Evolutionary conservation across 2,888 invertebrate genomes (phyloP).

Genomic region (Invenusta paracnida): DNA sequence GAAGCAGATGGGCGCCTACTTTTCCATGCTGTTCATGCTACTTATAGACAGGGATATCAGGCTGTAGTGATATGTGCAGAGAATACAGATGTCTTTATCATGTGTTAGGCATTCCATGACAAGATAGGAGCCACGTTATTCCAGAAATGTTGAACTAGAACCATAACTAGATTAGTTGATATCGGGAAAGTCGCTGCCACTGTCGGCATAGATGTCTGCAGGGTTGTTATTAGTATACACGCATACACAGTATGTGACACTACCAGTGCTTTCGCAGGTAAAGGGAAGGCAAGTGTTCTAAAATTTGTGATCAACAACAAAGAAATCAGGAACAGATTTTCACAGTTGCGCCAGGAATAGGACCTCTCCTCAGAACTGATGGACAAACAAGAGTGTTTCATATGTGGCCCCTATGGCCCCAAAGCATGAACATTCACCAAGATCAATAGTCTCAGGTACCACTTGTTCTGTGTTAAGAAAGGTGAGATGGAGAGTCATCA

Average conservation of each 20-base stretch:
- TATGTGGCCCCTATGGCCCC: conserved; percentile 43
- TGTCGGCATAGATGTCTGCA: too few relatives aligned
- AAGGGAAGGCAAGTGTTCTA: conserved; percentile 44
- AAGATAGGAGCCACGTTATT: not conserved
- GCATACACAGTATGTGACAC: too few relatives aligned
- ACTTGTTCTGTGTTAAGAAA: conserved; percentile 23
- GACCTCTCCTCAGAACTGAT: conserved; percentile 40
- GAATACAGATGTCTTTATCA: not conserved
- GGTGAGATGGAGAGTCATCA: conserved; percentile 14
- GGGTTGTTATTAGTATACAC: too few relatives aligned
- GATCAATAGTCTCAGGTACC: conserved; percentile 30
- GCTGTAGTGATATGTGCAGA: not conserved
- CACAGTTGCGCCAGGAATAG: conserved; percentile 42
- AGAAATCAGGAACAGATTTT: conserved; percentile 6
- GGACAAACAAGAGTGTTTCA: conserved; percentile 39
- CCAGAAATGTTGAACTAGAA: not conserved
- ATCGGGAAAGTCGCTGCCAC: too few relatives aligned
- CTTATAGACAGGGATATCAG: not conserved
- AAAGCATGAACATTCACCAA: conserved; percentile 43
- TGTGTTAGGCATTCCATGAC: not conserved
- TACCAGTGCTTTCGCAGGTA: not conserved
- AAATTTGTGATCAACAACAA: conserved; percentile 41
- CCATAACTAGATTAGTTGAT: too few relatives aligned
- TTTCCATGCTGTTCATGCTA: not conserved
- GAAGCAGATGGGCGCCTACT: not conserved